Percentiles rank a stretch among this genome's conserved stretches.
Evolutionary conservation across 1,140 invertebrate species (phyloP).

Genomic region (Drosophila lini): DNA sequence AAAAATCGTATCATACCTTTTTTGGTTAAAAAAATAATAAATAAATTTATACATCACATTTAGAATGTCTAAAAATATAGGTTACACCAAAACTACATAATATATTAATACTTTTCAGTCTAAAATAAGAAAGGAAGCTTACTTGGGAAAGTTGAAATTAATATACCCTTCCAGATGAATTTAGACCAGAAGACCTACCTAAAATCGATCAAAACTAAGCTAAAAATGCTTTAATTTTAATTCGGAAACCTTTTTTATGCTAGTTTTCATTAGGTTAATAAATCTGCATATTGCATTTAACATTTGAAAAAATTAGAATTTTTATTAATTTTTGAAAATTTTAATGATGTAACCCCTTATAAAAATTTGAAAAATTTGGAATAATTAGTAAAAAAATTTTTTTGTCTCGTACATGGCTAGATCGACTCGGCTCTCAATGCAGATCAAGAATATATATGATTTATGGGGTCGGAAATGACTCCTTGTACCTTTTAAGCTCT

Average conservation of each 20-base stretch:
- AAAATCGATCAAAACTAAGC: neutral
- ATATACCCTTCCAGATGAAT: too few species aligned
- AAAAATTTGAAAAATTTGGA: neutral
- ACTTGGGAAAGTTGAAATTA: neutral
- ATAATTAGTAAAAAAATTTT: too few species aligned
- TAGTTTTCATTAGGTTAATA: neutral
- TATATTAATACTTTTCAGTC: neutral
- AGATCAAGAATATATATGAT: neutral
- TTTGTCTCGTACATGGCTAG: neutral
- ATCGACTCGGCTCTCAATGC: neutral
- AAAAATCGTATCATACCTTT: neutral
- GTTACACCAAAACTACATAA: neutral
- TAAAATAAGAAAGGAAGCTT: neutral
- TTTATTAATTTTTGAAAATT: neutral
- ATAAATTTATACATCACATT: neutral
- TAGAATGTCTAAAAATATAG: neutral
- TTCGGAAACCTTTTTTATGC: neutral
- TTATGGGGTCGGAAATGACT: neutral
- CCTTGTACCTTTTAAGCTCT: neutral
- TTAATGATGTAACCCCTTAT: neutral
- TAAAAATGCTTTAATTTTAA: neutral
- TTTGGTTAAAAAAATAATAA: neutral
- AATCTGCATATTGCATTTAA: neutral
- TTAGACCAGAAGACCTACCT: neutral
- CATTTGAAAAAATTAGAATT: neutral